Evolutionary conservation across 2,888 invertebrate species (phyloP).

Genomic region (Abscondita cerata): DNA sequence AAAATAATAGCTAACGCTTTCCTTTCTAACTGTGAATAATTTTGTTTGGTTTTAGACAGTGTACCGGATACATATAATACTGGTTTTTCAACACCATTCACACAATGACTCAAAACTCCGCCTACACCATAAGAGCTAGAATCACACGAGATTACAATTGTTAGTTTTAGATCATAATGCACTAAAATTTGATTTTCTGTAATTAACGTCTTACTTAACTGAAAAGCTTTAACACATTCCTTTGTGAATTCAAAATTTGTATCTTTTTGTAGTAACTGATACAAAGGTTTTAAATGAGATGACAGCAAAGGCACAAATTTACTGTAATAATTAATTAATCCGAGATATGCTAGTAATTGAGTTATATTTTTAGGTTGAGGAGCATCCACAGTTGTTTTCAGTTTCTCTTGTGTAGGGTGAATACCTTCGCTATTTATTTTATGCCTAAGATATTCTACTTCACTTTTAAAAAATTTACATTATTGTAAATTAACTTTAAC

Average conservation of each 20-base stretch:
- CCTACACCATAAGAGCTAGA: neutral
- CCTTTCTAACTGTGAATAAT: neutral
- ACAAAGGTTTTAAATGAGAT: no score
- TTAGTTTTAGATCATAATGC: neutral
- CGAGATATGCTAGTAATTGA: neutral
- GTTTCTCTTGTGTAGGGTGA: neutral
- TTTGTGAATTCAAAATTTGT: neutral
- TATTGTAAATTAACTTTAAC: neutral
- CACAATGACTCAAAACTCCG: neutral
- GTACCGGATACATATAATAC: neutral
- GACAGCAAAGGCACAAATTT: neutral
- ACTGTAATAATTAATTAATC: neutral
- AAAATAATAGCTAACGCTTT: neutral
- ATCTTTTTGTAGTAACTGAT: neutral
- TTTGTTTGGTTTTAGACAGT: neutral
- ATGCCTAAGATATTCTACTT: neutral
- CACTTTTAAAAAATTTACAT: neutral
- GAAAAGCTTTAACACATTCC: neutral
- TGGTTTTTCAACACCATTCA: neutral
- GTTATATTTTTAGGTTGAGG: conserved; percentile 1
- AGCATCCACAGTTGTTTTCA: neutral
- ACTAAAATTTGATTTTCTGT: no score
- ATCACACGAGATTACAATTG: neutral
- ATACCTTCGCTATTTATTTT: neutral
- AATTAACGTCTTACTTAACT: neutral